Evolutionary conservation across 2,888 invertebrate genomes (phyloP).

Genomic region (Acanthopleura granulata): DNA sequence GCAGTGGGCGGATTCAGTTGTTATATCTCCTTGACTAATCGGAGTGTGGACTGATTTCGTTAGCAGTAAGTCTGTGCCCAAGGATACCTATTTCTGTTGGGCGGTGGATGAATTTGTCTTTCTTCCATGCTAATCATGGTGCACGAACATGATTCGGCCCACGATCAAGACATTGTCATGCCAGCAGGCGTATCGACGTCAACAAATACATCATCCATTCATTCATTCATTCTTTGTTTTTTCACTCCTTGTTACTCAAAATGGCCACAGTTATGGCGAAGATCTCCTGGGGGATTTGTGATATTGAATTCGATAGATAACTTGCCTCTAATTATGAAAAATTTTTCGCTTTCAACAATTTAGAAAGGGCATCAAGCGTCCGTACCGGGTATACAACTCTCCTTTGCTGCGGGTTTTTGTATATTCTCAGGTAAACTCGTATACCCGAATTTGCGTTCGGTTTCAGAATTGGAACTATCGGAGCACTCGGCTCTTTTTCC

Average conservation of each 20-base stretch:
- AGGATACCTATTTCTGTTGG: slow-evolving; percentile 8
- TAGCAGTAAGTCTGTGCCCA: slow-evolving; percentile 16
- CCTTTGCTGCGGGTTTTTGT: slow-evolving; percentile 30
- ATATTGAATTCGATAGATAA: slow-evolving; percentile 25
- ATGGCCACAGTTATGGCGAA: slow-evolving; percentile 33
- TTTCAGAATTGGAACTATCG: slow-evolving; percentile 34
- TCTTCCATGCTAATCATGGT: slow-evolving; percentile 32
- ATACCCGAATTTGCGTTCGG: slow-evolving; percentile 29
- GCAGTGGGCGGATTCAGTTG: slow-evolving; percentile 20
- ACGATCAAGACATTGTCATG: slow-evolving; percentile 28
- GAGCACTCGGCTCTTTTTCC: slow-evolving; percentile 31
- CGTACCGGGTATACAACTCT: slow-evolving; percentile 28
- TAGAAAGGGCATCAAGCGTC: slow-evolving; percentile 27
- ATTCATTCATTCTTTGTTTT: slow-evolving; percentile 26
- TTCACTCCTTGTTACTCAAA: slow-evolving; percentile 23
- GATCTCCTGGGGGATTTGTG: slow-evolving; percentile 29
- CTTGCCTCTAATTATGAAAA: slow-evolving; percentile 31
- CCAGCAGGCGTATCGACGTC: slow-evolving; percentile 28
- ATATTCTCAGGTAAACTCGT: slow-evolving; percentile 30
- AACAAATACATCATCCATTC: slow-evolving; percentile 29
- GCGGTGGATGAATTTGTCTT: slow-evolving; percentile 29
- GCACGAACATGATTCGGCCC: slow-evolving; percentile 23
- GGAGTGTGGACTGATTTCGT: slow-evolving; percentile 24
- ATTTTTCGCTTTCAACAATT: slow-evolving; percentile 25
- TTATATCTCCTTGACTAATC: slow-evolving; percentile 21